phyloP scores from a whole-genome alignment of 2,797 vertebrate genomes.

The Microtus obscurus region DNA sequence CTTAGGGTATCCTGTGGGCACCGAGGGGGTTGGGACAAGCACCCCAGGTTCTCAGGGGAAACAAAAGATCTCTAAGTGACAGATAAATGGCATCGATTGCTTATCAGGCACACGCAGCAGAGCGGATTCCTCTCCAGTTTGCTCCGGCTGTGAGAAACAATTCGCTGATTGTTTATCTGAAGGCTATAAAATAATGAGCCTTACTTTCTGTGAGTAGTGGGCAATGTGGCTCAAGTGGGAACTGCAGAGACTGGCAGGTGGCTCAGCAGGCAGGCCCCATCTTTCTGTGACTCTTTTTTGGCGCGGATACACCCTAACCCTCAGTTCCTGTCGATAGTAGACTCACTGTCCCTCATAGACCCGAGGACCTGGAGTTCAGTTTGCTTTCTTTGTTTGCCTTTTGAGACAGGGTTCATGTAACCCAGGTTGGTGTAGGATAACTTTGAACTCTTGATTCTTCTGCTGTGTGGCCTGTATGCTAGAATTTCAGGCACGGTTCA shows the following conservation, averaged over 20 bases:
- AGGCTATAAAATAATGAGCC: not conserved
- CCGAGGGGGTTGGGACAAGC: not conserved
- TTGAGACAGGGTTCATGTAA: not conserved
- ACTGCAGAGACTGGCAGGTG: not conserved
- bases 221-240: not conserved
- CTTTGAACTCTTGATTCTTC: not conserved
- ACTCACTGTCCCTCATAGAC: not conserved
- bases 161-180: not conserved
- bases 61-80: not conserved
- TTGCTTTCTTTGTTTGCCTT: constrained; percentile 4
- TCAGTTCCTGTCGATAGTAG: not conserved
- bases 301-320: not conserved
- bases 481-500: not conserved
- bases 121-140: not conserved
- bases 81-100: not conserved
- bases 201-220: fast-evolving
- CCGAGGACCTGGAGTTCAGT: not conserved
- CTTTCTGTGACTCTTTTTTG: fast-evolving
- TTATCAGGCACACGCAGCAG: not conserved
- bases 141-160: not conserved
- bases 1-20: no score
- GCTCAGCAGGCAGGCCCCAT: not conserved
- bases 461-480: not conserved
- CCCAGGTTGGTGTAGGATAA: not conserved
- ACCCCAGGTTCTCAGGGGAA: not conserved